Evolutionary conservation across 2,888 invertebrate species (phyloP).

Genomic region (Eilema depressum): DNA sequence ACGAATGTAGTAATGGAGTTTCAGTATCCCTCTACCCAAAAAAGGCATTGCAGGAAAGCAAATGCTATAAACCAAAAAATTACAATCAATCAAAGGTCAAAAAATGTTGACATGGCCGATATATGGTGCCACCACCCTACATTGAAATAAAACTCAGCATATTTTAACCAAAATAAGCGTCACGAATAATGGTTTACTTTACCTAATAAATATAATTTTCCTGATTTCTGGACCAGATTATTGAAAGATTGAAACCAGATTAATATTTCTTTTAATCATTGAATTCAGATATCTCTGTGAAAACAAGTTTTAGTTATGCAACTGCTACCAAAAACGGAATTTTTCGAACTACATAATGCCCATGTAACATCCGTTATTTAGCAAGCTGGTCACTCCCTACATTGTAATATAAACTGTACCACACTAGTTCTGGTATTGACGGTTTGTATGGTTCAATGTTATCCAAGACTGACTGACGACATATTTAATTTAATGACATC

Average conservation of each 20-base stretch:
- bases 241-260: too few species aligned
- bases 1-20: too few species aligned
- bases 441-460: slow-evolving; percentile 48
- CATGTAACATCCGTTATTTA: slow-evolving; percentile 45
- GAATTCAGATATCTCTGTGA: not conserved
- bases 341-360: slow-evolving; percentile 23
- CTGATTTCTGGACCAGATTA: too few species aligned
- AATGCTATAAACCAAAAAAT: too few species aligned
- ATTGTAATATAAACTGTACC: slow-evolving; percentile 48
- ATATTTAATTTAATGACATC: slow-evolving; percentile 43
- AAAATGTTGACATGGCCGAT: too few species aligned
- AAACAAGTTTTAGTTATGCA: not conserved
- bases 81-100: too few species aligned
- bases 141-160: not conserved
- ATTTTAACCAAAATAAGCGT: not conserved
- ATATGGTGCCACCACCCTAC: too few species aligned
- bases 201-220: not conserved
- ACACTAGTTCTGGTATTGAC: slow-evolving; percentile 43
- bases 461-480: slow-evolving; percentile 35
- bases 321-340: slow-evolving; percentile 26
- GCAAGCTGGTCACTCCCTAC: slow-evolving; percentile 55
- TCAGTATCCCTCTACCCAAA: too few species aligned
- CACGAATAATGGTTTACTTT: not conserved
- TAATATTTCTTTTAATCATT: not conserved
- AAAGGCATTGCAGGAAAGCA: too few species aligned